These are phyloP conservation scores for Siniperca obscura DNA, from an alignment of 2,797 vertebrate species.

Conservation along the genomic window DNA sequence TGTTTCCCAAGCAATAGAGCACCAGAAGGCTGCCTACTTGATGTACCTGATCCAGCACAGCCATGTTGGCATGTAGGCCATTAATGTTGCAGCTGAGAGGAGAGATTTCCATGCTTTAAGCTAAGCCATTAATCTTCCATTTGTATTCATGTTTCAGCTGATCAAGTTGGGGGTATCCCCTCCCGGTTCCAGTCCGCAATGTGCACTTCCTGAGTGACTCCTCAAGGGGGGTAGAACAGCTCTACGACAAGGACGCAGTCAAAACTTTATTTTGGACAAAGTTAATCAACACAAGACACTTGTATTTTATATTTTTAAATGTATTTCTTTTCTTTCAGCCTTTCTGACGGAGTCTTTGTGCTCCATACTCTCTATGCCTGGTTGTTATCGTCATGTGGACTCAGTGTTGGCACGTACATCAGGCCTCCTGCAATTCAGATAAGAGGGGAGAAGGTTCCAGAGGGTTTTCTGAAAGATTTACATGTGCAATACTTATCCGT, in stretches of 20 bases:
- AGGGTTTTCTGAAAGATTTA: conserved; percentile 45
- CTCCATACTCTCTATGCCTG: no score
- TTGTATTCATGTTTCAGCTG: conserved; percentile 44
- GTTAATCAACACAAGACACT: conserved; percentile 7
- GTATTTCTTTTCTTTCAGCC: not conserved
- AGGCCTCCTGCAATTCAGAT: conserved; percentile 36
- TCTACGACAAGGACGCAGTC: conserved; percentile 5
- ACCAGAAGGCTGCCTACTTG: not conserved
- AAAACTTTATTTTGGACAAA: conserved; percentile 10
- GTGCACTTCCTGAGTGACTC: conserved; percentile 18
- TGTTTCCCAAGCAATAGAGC: not conserved
- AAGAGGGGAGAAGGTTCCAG: conserved; percentile 40
- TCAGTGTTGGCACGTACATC: not conserved
- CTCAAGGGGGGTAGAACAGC: not conserved
- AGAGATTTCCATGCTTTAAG: conserved; percentile 21
- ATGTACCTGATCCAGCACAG: not conserved
- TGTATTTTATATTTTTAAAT: no score
- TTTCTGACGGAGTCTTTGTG: not conserved
- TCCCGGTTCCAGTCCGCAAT: conserved; percentile 17
- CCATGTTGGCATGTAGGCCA: conserved; percentile 11
- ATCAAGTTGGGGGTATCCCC: conserved; percentile 41
- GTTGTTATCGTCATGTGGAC: no score
- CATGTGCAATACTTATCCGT: conserved; percentile 45
- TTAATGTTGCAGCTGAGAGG: conserved; percentile 9
- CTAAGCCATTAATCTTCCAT: conserved; percentile 51